These are phyloP conservation scores for Glaucopsyche alexis DNA, from an alignment of 2,888 invertebrate species.

Conservation along the genomic window DNA sequence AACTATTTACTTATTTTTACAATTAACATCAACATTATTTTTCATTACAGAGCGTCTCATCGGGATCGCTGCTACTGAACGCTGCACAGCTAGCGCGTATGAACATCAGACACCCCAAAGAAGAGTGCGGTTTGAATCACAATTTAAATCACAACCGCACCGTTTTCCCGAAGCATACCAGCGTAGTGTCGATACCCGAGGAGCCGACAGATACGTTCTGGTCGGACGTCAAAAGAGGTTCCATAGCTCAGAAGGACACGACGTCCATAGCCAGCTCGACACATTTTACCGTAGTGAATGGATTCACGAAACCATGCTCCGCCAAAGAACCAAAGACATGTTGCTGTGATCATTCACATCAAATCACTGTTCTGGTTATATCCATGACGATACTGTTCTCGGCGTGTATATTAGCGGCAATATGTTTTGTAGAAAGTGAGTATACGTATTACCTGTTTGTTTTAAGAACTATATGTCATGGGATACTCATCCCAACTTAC, in stretches of 20 bases:
- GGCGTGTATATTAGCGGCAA: slow-evolving; percentile 88
- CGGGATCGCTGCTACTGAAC: slow-evolving; percentile 88
- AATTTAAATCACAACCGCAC: slow-evolving; percentile 44
- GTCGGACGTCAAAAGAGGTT: slow-evolving; percentile 70
- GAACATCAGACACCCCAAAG: slow-evolving; percentile 62
- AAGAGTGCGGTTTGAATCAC: slow-evolving; percentile 54
- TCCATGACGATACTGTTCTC: slow-evolving; percentile 91
- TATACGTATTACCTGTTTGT: slow-evolving; percentile 44
- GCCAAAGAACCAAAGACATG: slow-evolving; percentile 82
- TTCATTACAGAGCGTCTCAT: slow-evolving; percentile 86
- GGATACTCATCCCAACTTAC: too few species aligned
- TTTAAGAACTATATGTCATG: too few species aligned
- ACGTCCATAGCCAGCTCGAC: slow-evolving; percentile 91
- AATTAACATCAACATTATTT: neutral
- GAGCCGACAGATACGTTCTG: slow-evolving; percentile 66
- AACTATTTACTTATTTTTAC: too few species aligned
- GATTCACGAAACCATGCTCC: slow-evolving; percentile 83
- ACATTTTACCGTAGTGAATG: slow-evolving; percentile 92
- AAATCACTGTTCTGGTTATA: slow-evolving; percentile 89
- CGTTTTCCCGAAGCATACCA: slow-evolving; percentile 48
- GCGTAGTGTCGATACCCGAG: slow-evolving; percentile 69
- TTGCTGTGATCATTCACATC: slow-evolving; percentile 87
- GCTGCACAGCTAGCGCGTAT: slow-evolving; percentile 86
- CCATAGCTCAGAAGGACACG: slow-evolving; percentile 80
- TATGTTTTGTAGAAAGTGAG: slow-evolving; percentile 92